phyloP scores from a whole-genome alignment of 2,888 invertebrate genomes.

The Lepidochrysops patricia region DNA sequence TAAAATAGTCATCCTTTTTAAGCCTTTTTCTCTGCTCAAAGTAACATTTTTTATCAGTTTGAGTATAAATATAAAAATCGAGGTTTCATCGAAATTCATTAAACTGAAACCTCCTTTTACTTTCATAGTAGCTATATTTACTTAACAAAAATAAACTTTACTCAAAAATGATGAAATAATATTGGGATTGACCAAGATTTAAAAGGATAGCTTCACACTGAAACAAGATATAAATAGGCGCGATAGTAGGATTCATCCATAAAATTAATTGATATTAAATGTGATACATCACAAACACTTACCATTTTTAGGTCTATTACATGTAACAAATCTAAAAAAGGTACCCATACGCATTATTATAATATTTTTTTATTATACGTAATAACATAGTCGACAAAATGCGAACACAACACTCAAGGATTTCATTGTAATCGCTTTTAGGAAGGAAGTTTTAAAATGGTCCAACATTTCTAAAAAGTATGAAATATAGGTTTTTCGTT shows the following conservation, averaged over 20 bases:
- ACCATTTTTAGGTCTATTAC: too few species aligned
- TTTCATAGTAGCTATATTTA: too few species aligned
- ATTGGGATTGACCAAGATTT: too few species aligned
- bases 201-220: neutral
- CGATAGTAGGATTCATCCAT: too few species aligned
- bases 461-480: constrained; percentile 7
- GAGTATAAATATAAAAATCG: neutral
- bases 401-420: neutral
- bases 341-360: too few species aligned
- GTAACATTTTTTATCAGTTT: neutral
- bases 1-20: neutral
- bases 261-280: too few species aligned
- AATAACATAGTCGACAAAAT: neutral
- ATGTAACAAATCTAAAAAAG: too few species aligned
- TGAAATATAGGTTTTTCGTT: neutral
- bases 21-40: neutral
- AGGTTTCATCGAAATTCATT: neutral
- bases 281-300: too few species aligned
- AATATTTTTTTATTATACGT: neutral
- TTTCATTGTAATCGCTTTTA: neutral
- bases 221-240: neutral
- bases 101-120: neutral
- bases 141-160: too few species aligned
- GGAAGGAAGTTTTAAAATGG: neutral
- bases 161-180: too few species aligned